Base-by-base conservation (phyloP, 2,888 invertebrate species). In the Xanthostigma xanthostigma region DNA sequence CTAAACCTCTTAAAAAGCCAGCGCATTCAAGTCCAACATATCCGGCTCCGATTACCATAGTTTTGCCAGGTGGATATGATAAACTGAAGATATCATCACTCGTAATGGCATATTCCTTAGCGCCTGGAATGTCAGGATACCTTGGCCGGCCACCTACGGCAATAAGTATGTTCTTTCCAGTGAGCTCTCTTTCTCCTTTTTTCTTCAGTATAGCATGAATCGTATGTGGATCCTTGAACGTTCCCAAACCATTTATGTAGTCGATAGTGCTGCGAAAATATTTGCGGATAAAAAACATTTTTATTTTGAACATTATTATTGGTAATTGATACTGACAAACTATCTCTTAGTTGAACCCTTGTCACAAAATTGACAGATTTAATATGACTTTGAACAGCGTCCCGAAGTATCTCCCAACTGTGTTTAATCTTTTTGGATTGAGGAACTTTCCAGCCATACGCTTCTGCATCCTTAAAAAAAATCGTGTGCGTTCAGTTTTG, bases 341-440 rank as follows among this genome's bases (percentile, higher is more conserved):
- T 91, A 61, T 91, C 89, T 57, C 91, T 75, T 40, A 95, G 74
- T 64, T 90, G 87, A 4, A 94, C 93, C 50, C 92, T 75, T 42
- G 93, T 93, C 37, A 88, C 89, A 92, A 93, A 95, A 69, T 95
- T 95, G n/a, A 93, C 85, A 6, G 92, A 92, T 61, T 90, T 90
- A 49, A 95, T 79, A 68, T 94, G 89, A 66, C 86, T 84, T 67
- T 93, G 88, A 1, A 94, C 85, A 36, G 83, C 77, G 58, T 81
- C 76, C 14, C 76, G 81, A 55, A 93, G 72, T 38, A 75, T 68
- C 10, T 69, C 64, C 93, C 93, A 91, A 66, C 81, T 74, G 53
- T 84, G 80, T 56, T 75, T 76, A 49, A 86, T 70, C 5, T 71
- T 64, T 45, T 79, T 71, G 3, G 71, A 59, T 10, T 80, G 68